A percentile compares a stretch with the other conserved stretches of the same genome.
Conservation (phyloP, 2,113 vertebrate genomes). For the Microtus oregoni region DNA sequence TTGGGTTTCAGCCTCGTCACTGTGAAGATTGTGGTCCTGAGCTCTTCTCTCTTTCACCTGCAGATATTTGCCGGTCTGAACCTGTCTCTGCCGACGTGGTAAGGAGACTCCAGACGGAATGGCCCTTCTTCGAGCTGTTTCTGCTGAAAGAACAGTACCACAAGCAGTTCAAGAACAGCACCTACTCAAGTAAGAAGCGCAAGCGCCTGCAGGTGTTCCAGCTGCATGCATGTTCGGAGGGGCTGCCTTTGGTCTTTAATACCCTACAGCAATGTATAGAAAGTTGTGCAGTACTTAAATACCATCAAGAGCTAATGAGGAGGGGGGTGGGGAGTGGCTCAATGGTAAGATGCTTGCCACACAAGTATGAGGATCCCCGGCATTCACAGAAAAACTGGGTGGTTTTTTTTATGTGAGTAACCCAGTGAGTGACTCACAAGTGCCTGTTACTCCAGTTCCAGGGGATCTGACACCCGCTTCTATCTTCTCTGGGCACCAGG, state of each 20-base stretch:
- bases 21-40: not conserved
- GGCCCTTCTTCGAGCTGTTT: slow-evolving; percentile 85
- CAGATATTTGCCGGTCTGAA: slow-evolving; percentile 74
- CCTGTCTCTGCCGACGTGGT: slow-evolving; percentile 68
- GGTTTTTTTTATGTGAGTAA: not conserved
- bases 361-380: not conserved
- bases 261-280: not conserved
- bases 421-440: not conserved
- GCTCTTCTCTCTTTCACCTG: slow-evolving; percentile 40
- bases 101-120: slow-evolving; percentile 79
- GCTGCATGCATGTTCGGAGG: not conserved
- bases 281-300: not conserved
- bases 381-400: not conserved
- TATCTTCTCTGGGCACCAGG: not conserved
- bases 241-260: not conserved
- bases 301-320: not conserved
- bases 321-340: not conserved
- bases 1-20: not conserved
- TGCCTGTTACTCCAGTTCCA: not conserved
- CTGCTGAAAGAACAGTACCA: slow-evolving; percentile 81
- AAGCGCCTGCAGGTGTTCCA: not conserved
- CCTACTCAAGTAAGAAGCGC: slow-evolving; percentile 87
- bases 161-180: slow-evolving; percentile 84
- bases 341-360: not conserved
- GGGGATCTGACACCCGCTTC: not conserved